phyloP scores from a whole-genome alignment of 2,888 invertebrate genomes.

The Anodontia alba region DNA sequence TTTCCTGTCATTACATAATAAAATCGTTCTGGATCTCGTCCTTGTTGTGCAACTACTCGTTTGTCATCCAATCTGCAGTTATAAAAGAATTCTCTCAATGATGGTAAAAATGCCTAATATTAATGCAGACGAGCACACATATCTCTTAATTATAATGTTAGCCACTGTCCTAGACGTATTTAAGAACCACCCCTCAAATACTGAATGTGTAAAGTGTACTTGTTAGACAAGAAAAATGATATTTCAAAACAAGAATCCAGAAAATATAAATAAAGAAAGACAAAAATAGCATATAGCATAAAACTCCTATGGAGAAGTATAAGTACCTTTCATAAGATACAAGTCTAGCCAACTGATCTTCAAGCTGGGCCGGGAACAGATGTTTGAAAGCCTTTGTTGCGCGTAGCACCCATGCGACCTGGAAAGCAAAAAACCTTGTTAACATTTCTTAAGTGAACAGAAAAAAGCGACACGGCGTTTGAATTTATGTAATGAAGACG shows the following conservation, averaged over 20 bases:
- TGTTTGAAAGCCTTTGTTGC: slow-evolving; percentile 82
- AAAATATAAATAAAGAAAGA: too few relatives aligned
- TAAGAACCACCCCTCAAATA: too few relatives aligned
- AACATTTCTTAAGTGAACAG: too few relatives aligned
- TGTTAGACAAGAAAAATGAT: too few relatives aligned
- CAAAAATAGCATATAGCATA: too few relatives aligned
- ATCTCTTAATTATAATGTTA: neutral
- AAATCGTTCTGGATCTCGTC: slow-evolving; percentile 78
- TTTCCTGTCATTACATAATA: slow-evolving; percentile 82
- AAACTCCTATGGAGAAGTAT: too few relatives aligned
- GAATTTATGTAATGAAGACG: too few relatives aligned
- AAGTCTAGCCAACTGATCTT: slow-evolving; percentile 78
- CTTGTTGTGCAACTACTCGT: slow-evolving; percentile 80
- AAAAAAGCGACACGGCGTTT: too few relatives aligned
- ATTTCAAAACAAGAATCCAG: too few relatives aligned
- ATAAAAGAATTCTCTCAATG: too few relatives aligned
- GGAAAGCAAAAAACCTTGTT: slow-evolving; percentile 8
- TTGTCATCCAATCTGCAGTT: slow-evolving; percentile 79
- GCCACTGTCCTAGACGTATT: neutral
- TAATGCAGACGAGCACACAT: neutral
- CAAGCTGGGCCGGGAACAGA: slow-evolving; percentile 82
- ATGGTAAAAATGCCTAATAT: neutral
- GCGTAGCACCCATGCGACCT: slow-evolving; percentile 81
- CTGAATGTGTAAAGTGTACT: too few relatives aligned
- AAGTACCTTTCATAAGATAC: slow-evolving; percentile 82